These are phyloP conservation scores for Pseudopleuronectes americanus DNA, from an alignment of 2,797 vertebrate genomes.

Conservation along the genomic window DNA sequence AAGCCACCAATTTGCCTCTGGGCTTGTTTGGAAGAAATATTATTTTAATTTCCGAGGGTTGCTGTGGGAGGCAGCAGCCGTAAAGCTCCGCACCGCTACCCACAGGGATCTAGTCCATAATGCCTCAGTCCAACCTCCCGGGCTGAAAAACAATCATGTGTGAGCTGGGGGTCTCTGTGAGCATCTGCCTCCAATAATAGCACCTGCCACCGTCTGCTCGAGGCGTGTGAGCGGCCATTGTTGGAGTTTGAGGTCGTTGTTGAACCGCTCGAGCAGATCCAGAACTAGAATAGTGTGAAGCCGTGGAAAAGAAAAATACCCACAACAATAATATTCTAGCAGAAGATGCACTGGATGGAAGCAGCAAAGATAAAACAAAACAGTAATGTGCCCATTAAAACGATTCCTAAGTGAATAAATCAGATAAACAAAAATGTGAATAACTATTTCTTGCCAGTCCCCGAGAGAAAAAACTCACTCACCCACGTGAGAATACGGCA, in stretches of 20 bases:
- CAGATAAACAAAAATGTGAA: too few relatives aligned
- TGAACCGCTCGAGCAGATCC: background rate
- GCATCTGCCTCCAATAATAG: conserved; percentile 57
- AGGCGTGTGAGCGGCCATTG: conserved; percentile 27
- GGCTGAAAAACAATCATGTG: conserved; percentile 69
- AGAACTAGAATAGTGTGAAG: background rate
- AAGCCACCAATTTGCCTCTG: conserved; percentile 53
- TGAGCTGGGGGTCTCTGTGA: conserved; percentile 44
- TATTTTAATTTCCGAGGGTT: conserved; percentile 44
- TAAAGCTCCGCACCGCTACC: conserved; percentile 46
- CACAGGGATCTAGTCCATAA: conserved; percentile 44
- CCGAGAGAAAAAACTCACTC: too few relatives aligned
- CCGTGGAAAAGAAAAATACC: background rate
- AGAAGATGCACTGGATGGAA: too few relatives aligned
- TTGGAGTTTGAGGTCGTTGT: conserved; percentile 11
- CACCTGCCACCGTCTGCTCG: conserved; percentile 30
- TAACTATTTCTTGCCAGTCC: too few relatives aligned
- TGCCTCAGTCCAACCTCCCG: conserved; percentile 51
- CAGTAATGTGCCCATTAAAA: too few relatives aligned
- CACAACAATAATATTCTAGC: background rate
- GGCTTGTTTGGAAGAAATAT: conserved; percentile 50
- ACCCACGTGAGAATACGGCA: too few relatives aligned
- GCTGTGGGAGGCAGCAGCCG: conserved; percentile 16
- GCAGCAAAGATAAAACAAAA: too few relatives aligned
- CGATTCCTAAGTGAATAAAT: too few relatives aligned